Evolutionary conservation across 2,797 vertebrate genomes (phyloP).

Genomic region (Lagodon rhomboides): DNA sequence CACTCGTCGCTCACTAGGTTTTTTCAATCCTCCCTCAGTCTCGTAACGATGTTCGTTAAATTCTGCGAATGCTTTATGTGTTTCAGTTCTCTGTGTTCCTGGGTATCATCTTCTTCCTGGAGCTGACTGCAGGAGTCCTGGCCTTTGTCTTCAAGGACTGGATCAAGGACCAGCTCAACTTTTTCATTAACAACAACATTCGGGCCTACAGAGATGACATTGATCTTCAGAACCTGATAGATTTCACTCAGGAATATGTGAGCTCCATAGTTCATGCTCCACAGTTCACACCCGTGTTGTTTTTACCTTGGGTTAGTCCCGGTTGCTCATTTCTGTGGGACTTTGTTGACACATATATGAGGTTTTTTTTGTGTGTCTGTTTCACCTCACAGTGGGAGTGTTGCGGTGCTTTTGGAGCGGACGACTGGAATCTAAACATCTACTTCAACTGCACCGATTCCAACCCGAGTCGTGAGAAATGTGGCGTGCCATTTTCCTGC

Average conservation of each 20-base stretch:
- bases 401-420: conserved; percentile 96
- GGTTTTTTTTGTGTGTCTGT: conserved; percentile 13
- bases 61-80: background rate
- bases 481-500: conserved; percentile 98
- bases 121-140: conserved; percentile 96
- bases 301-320: conserved; percentile 7
- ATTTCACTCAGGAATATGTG: conserved; percentile 99
- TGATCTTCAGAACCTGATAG: conserved; percentile 98
- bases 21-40: background rate
- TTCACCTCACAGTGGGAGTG: conserved; percentile 93
- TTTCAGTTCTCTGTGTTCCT: conserved; percentile 97
- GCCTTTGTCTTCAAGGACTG: conserved; percentile 99
- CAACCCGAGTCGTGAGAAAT: conserved; percentile 96
- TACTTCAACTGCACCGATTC: conserved; percentile 99
- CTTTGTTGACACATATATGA: conserved; percentile 5
- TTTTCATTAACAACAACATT: conserved; percentile 99
- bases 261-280: conserved; percentile 67
- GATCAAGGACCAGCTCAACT: conserved; percentile 99
- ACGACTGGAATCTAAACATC: conserved; percentile 99
- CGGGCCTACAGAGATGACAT: conserved; percentile 98
- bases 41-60: conserved; percentile 7
- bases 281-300: conserved; percentile 5
- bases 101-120: conserved; percentile 99
- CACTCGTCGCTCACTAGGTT: background rate
- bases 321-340: background rate